These are phyloP conservation scores for Aphis gossypii DNA, from an alignment of 1,140 invertebrate species.

Conservation along the genomic window DNA sequence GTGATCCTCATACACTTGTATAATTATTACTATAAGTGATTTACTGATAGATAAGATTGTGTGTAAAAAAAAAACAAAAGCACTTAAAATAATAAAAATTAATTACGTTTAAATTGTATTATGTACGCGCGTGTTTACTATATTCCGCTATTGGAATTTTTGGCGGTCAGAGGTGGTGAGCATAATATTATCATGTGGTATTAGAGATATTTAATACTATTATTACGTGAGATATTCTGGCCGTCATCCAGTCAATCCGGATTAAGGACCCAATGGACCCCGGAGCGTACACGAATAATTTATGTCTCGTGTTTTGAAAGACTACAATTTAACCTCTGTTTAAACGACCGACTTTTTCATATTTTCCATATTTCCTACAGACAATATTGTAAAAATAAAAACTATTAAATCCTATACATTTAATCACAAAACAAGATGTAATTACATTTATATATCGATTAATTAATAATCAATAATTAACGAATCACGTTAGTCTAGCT, in stretches of 20 bases:
- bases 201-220: neutral
- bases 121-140: neutral
- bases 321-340: neutral
- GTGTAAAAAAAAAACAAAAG: neutral
- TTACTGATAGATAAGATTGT: neutral
- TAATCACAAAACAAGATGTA: neutral
- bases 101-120: neutral
- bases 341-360: neutral
- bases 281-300: neutral
- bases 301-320: neutral
- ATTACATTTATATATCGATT: neutral
- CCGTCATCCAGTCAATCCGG: neutral
- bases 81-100: neutral
- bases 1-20: too few species aligned
- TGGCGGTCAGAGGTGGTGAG: neutral
- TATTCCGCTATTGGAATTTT: neutral
- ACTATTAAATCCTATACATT: neutral
- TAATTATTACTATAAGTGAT: neutral
- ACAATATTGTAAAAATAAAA: neutral
- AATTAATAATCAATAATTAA: neutral
- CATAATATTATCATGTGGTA: neutral
- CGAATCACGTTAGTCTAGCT: neutral
- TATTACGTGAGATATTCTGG: neutral
- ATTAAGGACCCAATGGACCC: neutral
- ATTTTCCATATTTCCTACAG: neutral